Evolutionary conservation across 2,113 vertebrate genomes (phyloP), one percentile per base, ranked within the genome.

Genomic region (Peromyscus leucopus): DNA sequence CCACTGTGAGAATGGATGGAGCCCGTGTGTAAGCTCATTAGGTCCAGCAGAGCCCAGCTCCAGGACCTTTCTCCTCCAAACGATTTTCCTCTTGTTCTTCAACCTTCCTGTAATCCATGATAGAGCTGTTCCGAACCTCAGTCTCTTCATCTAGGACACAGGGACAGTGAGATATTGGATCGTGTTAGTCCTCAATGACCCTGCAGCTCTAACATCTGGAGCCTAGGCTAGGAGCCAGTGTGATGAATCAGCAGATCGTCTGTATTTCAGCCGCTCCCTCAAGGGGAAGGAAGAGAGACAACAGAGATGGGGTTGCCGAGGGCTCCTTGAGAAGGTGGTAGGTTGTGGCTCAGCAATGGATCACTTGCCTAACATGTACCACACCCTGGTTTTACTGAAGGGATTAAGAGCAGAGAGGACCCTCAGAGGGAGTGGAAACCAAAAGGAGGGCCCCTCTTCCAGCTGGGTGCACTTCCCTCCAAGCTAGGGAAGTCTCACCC

Each of bases 31-130:
- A 67, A 96, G 65, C 76, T 76, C 36, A 39, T 65, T 92, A 83
- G 83, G 89, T 39, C 51, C 61, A 76, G 83, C 91, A 71, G 65
- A 97, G 72, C 55, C 90, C 65, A 89, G 88, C 8, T 65, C 71
- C 22, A 36, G 79, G 72, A 65, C 31, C 72, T 89, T 87, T 90
- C 48, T 39, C 51, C 83, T 72, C 48, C 15, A 22, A 0, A 3
- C 7, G 69, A n/a, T 63, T 93, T 92, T 89, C 22, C 57, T 95
- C 46, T 93, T 91, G 63, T 36, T 80, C 87, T 76, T 22, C 46
- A 42, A 89, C 65, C 74, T 84, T 17, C 48, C 39, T 79, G 1
- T 72, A 51, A 84, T 22, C 63, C 90, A 33, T 0, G 12, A 42
- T 22, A 80, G 33, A 57, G n/a, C 31, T 65, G 36, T 63, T 84